Conservation (phyloP, 1,140 invertebrate species). For the Paralvinella palmiformis region DNA sequence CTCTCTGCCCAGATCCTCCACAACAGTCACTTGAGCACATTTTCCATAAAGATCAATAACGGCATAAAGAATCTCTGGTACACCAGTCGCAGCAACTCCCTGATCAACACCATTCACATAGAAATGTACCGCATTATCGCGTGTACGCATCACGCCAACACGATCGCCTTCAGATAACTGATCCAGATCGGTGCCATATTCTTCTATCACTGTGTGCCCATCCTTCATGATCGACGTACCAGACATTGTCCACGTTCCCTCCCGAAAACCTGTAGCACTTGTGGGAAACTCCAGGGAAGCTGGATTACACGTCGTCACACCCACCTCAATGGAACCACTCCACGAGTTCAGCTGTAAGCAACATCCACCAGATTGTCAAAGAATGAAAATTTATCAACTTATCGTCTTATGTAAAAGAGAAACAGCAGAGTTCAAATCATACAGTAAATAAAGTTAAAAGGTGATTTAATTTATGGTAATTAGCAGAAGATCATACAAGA, state of each 20-base stretch:
- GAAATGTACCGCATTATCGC: conserved; percentile 74
- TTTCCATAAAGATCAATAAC: conserved; percentile 88
- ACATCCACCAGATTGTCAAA: background rate
- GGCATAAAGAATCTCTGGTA: conserved; percentile 73
- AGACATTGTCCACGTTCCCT: conserved; percentile 85
- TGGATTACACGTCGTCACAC: conserved; percentile 78
- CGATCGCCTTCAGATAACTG: conserved; percentile 76
- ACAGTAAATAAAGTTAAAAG: background rate
- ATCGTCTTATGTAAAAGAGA: background rate
- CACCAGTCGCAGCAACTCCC: conserved; percentile 71
- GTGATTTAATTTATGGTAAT: background rate
- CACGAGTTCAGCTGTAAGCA: conserved; percentile 54
- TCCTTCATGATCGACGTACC: conserved; percentile 77
- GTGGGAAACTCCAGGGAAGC: conserved; percentile 71
- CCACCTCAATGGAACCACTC: conserved; percentile 89
- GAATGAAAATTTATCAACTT: background rate
- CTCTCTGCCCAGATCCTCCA: conserved; percentile 26
- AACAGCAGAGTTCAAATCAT: background rate
- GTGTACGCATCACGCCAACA: conserved; percentile 41
- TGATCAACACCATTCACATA: conserved; percentile 83
- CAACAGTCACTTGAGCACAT: conserved; percentile 74
- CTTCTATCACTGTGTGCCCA: conserved; percentile 69
- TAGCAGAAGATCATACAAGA: background rate
- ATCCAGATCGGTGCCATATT: conserved; percentile 73
- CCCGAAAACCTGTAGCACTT: conserved; percentile 74